Base-by-base conservation (phyloP, 2,797 vertebrate species). In the Chaenodraco wilsoni region DNA sequence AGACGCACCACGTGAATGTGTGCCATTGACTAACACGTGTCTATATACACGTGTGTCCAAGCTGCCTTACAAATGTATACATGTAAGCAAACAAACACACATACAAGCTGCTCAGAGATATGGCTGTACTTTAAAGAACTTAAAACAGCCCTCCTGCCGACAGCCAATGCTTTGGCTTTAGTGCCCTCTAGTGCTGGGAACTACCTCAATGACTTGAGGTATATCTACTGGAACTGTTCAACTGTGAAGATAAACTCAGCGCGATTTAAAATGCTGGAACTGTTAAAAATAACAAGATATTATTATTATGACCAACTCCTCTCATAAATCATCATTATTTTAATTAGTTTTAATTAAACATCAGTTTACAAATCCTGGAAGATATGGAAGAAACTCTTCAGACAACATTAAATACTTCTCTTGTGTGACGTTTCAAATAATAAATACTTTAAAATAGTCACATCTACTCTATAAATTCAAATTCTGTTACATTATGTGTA, bases 111-210 rank as follows among this genome's bases (percentile, higher is more conserved):
- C 71, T 85, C 68, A 77, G 74, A 81, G 74, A 81, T 69, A 41
- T 69, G 74, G 76, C 76, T 63, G 67, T 51, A 57, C 45, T 83
- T 57, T 63, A 78, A 80, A 87, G 70, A 71, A 81, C 59, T 74
- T 67, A 41, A 79, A 83, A 73, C 57, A 65, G 65, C 43, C 56
- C n/a, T 6, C 65, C 69, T 65, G 72, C 43, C 74, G 46, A 58
- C 27, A 48, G 66, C 15, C 66, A 12, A 87, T 91, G 86, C 79
- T 93, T 84, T 92, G 90, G 89, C 87, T 92, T 92, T 85, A 94
- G 90, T 94, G 94, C 94, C 90, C 94, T 94, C 94, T 95, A 91
- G 92, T 92, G 94, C 62, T 67, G 13, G 37, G 17, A 78, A 21
- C 13, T 16, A 50, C 23, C 59, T 49, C 81, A 80, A 67, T 45